Evolutionary conservation across 2,888 invertebrate genomes (phyloP).

Genomic region (Netelia virgata): DNA sequence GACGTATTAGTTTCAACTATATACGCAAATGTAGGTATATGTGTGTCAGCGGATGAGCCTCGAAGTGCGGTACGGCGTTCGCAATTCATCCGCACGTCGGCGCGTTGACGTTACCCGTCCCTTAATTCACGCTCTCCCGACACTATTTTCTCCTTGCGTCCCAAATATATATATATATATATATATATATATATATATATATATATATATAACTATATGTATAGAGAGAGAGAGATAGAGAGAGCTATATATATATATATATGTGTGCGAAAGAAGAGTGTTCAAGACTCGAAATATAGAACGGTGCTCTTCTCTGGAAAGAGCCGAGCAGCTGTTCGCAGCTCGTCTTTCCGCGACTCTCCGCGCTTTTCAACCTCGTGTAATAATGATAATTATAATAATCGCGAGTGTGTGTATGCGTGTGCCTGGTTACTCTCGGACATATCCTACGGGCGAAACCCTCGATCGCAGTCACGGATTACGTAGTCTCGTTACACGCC

Average conservation of each 20-base stretch:
- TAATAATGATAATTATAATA: slow-evolving; percentile 43
- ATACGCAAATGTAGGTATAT: slow-evolving; percentile 7
- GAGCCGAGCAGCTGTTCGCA: slow-evolving; percentile 79
- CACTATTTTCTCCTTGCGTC: slow-evolving; percentile 52
- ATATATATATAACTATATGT: not conserved
- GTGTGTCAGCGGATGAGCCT: slow-evolving; percentile 35
- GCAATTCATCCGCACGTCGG: slow-evolving; percentile 80
- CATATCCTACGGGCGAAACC: slow-evolving; percentile 42
- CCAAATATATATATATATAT: slow-evolving; percentile 16
- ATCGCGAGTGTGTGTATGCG: not conserved
- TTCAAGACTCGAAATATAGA: slow-evolving; percentile 1
- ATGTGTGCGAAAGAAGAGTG: not conserved
- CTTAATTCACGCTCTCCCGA: slow-evolving; percentile 79
- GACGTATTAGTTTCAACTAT: not conserved
- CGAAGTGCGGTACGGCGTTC: slow-evolving; percentile 77
- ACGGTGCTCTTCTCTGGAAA: slow-evolving; percentile 26
- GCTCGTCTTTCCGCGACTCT: slow-evolving; percentile 76
- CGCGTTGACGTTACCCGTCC: slow-evolving; percentile 75
- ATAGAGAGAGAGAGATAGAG: no score
- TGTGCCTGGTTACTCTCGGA: slow-evolving; percentile 2
- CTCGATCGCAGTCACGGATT: slow-evolving; percentile 22
- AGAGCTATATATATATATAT: not conserved
- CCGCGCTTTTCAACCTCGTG: slow-evolving; percentile 44
- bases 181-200: slow-evolving; percentile 4
- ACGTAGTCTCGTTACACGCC: slow-evolving; percentile 11